These are phyloP conservation scores for Acanthis flammea DNA, from an alignment of 2,797 vertebrate species.

Conservation along the genomic window DNA sequence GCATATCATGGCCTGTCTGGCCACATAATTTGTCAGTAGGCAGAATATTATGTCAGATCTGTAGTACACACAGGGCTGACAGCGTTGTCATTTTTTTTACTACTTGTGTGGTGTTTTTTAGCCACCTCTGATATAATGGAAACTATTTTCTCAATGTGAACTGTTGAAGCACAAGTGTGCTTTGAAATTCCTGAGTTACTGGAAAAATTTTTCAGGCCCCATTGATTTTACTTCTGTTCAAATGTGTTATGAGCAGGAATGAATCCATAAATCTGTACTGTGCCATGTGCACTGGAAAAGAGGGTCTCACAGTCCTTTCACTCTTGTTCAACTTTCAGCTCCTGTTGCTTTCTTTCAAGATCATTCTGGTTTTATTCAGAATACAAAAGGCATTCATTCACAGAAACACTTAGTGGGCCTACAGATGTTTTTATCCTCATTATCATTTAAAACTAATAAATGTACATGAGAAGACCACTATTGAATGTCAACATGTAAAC, in stretches of 20 bases:
- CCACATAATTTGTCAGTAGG: background rate
- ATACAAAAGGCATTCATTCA: background rate
- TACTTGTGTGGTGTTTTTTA: background rate
- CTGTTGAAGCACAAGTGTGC: background rate
- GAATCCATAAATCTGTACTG: background rate
- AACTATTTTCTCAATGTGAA: background rate
- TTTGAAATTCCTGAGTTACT: background rate
- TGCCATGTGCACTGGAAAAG: background rate
- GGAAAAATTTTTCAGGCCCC: background rate
- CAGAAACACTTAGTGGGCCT: background rate
- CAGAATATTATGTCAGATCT: background rate
- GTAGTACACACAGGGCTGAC: fast-evolving
- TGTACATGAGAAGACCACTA: background rate
- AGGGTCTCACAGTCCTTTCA: background rate
- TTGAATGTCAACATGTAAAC: background rate
- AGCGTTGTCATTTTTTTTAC: background rate
- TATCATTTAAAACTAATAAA: background rate
- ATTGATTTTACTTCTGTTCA: background rate
- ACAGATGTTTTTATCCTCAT: background rate
- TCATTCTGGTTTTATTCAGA: background rate
- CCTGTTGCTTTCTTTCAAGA: background rate
- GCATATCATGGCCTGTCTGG: fast-evolving
- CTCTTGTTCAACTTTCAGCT: background rate
- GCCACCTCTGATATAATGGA: background rate
- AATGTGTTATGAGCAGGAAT: background rate